phyloP scores from a whole-genome alignment of 2,113 vertebrate species.

The Prochilodus magdalenae region DNA sequence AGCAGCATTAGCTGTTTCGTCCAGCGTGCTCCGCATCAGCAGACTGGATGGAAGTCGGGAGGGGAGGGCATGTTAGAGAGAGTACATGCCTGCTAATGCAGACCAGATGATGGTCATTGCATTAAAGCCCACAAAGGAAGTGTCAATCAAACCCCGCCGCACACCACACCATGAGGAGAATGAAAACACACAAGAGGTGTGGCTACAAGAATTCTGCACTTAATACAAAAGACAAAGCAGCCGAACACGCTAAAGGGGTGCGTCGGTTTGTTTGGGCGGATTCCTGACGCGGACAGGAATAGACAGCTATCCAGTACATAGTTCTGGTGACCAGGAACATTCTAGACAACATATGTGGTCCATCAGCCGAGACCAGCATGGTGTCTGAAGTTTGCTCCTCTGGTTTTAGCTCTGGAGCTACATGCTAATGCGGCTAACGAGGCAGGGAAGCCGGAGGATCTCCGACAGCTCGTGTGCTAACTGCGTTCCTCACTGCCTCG shows the following conservation, averaged over 20 bases:
- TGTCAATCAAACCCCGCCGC: not conserved
- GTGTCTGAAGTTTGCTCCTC: not conserved
- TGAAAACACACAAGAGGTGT: not conserved
- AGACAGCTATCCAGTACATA: not conserved
- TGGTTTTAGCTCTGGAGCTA: no score
- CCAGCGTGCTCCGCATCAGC: slow-evolving; percentile 23
- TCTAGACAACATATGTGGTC: not conserved
- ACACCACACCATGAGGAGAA: slow-evolving; percentile 5
- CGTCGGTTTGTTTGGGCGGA: not conserved
- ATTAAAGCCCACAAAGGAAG: slow-evolving; percentile 31
- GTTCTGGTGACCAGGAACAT: not conserved
- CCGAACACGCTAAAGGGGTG: not conserved
- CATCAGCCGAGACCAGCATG: not conserved
- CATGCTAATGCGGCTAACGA: no score
- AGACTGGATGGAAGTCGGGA: not conserved
- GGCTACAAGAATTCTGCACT: not conserved
- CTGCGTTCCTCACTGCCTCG: no score
- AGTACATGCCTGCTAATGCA: slow-evolving; percentile 34
- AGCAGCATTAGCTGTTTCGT: no score
- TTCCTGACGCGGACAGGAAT: not conserved
- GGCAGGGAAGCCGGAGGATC: no score
- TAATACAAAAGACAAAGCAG: not conserved
- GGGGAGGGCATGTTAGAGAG: not conserved
- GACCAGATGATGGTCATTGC: slow-evolving; percentile 47
- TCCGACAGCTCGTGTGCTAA: no score